phyloP scores from a whole-genome alignment of 2,797 vertebrate genomes.

The Danio aesculapii region DNA sequence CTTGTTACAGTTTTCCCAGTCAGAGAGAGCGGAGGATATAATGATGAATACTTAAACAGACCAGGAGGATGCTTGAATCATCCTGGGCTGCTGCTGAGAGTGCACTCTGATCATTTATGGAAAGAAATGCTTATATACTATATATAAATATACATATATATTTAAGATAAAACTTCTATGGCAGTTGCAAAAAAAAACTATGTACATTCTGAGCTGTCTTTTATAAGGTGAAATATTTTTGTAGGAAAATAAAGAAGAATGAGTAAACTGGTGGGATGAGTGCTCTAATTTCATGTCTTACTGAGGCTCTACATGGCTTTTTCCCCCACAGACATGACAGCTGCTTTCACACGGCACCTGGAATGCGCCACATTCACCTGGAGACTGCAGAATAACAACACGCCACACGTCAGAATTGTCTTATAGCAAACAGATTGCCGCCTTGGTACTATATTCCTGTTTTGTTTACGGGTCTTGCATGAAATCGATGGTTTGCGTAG shows the following conservation, averaged over 20 bases:
- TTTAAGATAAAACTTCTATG: conserved; percentile 70
- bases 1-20: conserved; percentile 10
- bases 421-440: conserved; percentile 35
- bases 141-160: conserved; percentile 73
- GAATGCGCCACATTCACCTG: conserved; percentile 15
- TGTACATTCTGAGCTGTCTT: conserved; percentile 78
- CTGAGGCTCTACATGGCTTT: conserved; percentile 11
- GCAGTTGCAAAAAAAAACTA: conserved; percentile 64
- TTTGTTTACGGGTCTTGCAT: not conserved
- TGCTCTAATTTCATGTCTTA: conserved; percentile 59
- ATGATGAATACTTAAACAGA: conserved; percentile 40
- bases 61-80: conserved; percentile 31
- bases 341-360: conserved; percentile 54
- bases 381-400: not conserved
- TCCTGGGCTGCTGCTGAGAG: conserved; percentile 42
- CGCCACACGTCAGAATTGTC: conserved; percentile 41
- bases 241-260: conserved; percentile 80
- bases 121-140: conserved; percentile 75
- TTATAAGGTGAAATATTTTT: conserved; percentile 85
- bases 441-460: conserved; percentile 16
- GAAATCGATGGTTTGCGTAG: no score
- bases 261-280: conserved; percentile 29
- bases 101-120: conserved; percentile 53
- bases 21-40: conserved; percentile 18
- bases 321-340: conserved; percentile 51